Conservation (phyloP, 2,888 invertebrate genomes). For the Mellilla xanthometata region DNA sequence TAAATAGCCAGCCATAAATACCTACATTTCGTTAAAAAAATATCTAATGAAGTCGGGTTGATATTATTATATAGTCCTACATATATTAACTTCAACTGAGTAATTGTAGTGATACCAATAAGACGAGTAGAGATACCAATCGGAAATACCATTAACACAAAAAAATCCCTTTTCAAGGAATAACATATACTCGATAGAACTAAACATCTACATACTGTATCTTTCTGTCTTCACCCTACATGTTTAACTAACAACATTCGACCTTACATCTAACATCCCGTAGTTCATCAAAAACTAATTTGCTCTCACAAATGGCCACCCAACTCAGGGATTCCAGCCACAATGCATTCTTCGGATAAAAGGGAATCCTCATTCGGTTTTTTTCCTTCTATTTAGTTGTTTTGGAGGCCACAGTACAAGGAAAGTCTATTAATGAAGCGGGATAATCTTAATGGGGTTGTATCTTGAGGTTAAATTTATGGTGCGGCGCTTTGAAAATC, state of each 20-base stretch:
- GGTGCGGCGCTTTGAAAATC: not conserved
- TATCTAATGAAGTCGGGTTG: too few species aligned
- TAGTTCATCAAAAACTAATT: constrained; percentile 25
- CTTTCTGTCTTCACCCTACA: too few species aligned
- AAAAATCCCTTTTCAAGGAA: too few species aligned
- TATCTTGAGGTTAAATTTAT: constrained; percentile 4
- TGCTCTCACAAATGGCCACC: constrained; percentile 15
- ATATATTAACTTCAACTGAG: too few species aligned
- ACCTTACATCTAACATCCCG: constrained; percentile 1
- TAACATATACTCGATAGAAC: too few species aligned
- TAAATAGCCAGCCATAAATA: too few species aligned
- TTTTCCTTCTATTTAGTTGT: constrained; percentile 13
- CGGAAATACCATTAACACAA: too few species aligned
- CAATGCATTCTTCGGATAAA: constrained; percentile 21
- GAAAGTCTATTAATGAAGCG: constrained; percentile 19
- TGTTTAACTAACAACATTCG: not conserved
- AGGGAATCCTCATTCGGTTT: constrained; percentile 16
- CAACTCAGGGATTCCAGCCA: constrained; percentile 11
- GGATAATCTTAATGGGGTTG: constrained; percentile 14
- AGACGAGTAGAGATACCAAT: too few species aligned
- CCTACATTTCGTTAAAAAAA: too few species aligned
- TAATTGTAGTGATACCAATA: too few species aligned
- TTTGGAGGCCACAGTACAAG: constrained; percentile 16
- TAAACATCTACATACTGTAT: too few species aligned
- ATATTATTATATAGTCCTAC: too few species aligned